These are phyloP conservation scores for Acanthochromis polyacanthus DNA, from an alignment of 2,113 vertebrate genomes.

Conservation along the genomic window DNA sequence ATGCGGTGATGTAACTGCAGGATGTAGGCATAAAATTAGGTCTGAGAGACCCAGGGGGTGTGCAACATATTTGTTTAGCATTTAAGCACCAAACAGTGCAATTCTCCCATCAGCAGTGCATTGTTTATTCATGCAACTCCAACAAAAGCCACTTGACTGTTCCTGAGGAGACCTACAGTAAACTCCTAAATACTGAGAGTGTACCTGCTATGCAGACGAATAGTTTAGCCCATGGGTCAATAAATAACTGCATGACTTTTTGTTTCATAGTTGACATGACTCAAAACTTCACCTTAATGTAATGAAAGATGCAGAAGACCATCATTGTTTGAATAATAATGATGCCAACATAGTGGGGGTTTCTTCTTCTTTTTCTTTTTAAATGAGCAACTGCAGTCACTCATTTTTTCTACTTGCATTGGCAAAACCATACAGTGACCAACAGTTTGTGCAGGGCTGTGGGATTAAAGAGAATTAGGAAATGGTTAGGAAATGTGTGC, in stretches of 20 bases:
- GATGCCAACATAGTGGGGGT: not conserved
- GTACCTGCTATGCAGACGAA: not conserved
- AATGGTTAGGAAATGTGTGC: not conserved
- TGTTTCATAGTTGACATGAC: too few species aligned
- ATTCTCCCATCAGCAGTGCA: constrained; percentile 38
- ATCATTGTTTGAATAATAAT: not conserved
- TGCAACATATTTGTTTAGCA: constrained; percentile 42
- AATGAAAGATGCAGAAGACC: not conserved
- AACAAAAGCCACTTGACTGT: constrained; percentile 21
- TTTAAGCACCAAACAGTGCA: constrained; percentile 34
- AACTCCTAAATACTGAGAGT: not conserved
- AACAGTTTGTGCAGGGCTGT: constrained; percentile 14
- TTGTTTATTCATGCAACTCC: constrained; percentile 60
- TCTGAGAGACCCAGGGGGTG: constrained; percentile 3
- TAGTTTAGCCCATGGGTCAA: too few species aligned
- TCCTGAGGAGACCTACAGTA: constrained; percentile 13
- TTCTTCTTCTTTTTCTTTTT: not conserved
- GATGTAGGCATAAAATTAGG: constrained; percentile 23
- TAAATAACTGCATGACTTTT: too few species aligned
- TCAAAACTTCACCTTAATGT: not conserved
- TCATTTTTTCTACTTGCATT: not conserved
- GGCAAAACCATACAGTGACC: not conserved
- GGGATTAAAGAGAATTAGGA: not conserved
- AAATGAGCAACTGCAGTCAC: not conserved
- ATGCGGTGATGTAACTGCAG: constrained; percentile 45